phyloP scores from a whole-genome alignment of 1,140 invertebrate genomes.

The Gonioctena quinquepunctata region DNA sequence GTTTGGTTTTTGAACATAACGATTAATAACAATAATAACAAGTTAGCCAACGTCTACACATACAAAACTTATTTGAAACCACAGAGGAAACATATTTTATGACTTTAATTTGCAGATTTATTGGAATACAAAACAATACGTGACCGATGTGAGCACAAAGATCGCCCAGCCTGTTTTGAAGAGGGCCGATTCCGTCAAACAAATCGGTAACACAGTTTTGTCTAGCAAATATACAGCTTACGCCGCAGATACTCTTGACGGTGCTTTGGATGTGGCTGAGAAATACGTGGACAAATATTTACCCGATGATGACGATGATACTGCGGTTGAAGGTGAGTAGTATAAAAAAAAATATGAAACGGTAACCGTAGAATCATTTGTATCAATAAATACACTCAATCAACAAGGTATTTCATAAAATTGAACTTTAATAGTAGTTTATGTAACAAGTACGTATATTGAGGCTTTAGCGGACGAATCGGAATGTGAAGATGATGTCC shows the following conservation, averaged over 20 bases:
- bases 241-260: constrained; percentile 71
- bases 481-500: too few relatives aligned
- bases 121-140: constrained; percentile 74
- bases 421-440: not conserved
- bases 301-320: constrained; percentile 61
- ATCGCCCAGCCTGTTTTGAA: constrained; percentile 70
- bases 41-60: too few relatives aligned
- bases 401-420: not conserved
- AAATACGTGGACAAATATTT: constrained; percentile 81
- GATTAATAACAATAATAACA: too few relatives aligned
- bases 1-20: too few relatives aligned
- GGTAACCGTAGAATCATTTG: not conserved
- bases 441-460: not conserved
- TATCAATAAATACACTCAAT: not conserved
- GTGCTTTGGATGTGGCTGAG: constrained; percentile 73
- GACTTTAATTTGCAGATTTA: constrained; percentile 65
- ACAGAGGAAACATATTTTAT: too few relatives aligned
- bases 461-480: too few relatives aligned
- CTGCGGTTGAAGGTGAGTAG: constrained; percentile 21
- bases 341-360: too few relatives aligned
- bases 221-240: constrained; percentile 69
- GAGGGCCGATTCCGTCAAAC: constrained; percentile 76
- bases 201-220: constrained; percentile 68
- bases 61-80: too few relatives aligned
- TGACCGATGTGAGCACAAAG: constrained; percentile 61